Conservation (phyloP, 1,140 invertebrate species). For the Conus ventricosus region DNA sequence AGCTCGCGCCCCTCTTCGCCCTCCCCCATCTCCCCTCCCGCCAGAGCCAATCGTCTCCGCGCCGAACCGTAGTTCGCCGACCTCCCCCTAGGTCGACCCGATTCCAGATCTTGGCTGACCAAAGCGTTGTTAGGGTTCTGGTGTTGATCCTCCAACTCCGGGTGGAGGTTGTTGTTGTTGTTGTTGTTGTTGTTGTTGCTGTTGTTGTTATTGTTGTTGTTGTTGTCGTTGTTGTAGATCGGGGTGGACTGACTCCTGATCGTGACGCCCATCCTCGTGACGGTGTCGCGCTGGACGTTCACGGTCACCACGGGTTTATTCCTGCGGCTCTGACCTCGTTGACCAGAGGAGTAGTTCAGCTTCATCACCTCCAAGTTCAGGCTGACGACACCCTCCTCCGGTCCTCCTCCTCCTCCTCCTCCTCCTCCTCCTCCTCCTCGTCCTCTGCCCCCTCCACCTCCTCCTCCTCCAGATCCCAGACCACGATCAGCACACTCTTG, state of each 20-base stretch:
- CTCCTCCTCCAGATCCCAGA: not conserved
- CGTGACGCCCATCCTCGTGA: no score
- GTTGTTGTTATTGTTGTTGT: slow-evolving; percentile 2
- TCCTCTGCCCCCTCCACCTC: not conserved
- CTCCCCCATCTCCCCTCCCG: not conserved
- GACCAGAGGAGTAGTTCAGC: not conserved
- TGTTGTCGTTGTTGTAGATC: not conserved
- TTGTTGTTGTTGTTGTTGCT: not conserved
- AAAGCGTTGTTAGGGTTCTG: not conserved
- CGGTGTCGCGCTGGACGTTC: no score
- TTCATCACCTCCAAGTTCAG: slow-evolving; percentile 8
- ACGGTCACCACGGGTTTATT: not conserved
- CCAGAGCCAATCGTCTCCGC: not conserved
- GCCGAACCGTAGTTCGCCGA: not conserved
- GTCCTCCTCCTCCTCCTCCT: not conserved
- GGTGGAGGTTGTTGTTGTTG: not conserved
- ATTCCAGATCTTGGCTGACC: not conserved
- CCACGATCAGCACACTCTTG: not conserved
- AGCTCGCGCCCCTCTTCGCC: not conserved
- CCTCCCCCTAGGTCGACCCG: not conserved
- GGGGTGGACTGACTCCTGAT: not conserved
- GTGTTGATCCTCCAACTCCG: no score
- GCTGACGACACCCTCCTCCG: not conserved
- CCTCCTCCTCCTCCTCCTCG: not conserved
- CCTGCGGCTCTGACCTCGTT: not conserved